Evolutionary conservation across 2,797 vertebrate genomes (phyloP).

Genomic region (Melanotaenia pygmaea): DNA sequence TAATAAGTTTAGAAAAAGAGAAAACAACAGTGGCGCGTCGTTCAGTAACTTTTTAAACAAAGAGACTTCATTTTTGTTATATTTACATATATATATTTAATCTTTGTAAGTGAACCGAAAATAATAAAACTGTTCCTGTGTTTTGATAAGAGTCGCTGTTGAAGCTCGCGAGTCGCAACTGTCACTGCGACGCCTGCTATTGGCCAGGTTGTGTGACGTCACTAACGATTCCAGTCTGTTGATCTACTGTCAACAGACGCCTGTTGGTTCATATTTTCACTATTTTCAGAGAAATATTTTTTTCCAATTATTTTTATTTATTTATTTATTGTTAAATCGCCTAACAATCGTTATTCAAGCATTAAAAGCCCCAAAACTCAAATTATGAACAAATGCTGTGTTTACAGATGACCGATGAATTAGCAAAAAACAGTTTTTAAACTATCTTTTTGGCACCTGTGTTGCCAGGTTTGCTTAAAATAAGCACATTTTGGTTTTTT

Average conservation of each 20-base stretch:
- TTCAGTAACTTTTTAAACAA: neutral
- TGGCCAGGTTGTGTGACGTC: constrained; percentile 56
- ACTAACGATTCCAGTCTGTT: neutral
- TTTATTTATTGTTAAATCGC: too few species aligned
- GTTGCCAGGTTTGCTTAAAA: too few species aligned
- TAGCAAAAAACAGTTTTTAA: too few species aligned
- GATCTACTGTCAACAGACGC: neutral
- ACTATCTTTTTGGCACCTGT: too few species aligned
- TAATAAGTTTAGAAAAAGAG: neutral
- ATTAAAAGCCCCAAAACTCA: too few species aligned
- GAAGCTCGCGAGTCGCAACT: neutral
- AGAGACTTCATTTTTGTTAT: rapidly evolving
- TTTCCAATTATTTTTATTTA: too few species aligned
- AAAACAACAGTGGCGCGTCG: neutral
- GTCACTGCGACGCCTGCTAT: constrained; percentile 43
- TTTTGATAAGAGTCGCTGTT: constrained; percentile 12
- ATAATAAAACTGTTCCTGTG: neutral
- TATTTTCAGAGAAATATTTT: too few species aligned
- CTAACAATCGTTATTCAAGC: too few species aligned
- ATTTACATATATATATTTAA: rapidly evolving
- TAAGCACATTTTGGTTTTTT: too few species aligned
- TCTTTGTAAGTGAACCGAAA: neutral
- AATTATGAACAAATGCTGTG: too few species aligned
- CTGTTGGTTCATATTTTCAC: neutral
- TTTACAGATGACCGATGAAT: too few species aligned